Percentiles rank a stretch among this genome's conserved stretches.
Evolutionary conservation across 2,113 vertebrate genomes (phyloP).

Genomic region (Axis porcinus): DNA sequence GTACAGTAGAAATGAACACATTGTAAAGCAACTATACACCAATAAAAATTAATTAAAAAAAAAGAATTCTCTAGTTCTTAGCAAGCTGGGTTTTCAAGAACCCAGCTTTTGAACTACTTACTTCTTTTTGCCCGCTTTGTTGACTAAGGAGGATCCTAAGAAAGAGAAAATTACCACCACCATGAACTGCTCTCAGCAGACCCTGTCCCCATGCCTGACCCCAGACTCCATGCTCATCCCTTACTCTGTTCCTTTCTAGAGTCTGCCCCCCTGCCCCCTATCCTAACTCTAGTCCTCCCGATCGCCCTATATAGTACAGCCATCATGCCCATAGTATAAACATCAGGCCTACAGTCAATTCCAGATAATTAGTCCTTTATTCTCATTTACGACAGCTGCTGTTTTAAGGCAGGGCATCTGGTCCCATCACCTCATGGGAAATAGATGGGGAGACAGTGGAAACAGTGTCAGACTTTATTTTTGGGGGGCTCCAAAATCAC

Average conservation of each 20-base stretch:
- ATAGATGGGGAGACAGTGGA: too few species aligned
- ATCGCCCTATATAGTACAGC: rapidly evolving
- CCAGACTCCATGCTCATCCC: neutral
- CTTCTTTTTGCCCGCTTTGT: neutral
- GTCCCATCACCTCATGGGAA: too few species aligned
- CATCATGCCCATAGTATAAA: rapidly evolving
- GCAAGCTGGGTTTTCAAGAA: neutral
- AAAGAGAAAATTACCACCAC: neutral
- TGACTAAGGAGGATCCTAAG: neutral
- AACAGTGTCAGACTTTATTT: too few species aligned
- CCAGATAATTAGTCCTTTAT: neutral
- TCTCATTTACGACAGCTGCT: neutral
- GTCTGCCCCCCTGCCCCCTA: neutral
- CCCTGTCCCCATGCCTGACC: neutral
- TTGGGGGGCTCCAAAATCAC: too few species aligned
- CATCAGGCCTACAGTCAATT: rapidly evolving
- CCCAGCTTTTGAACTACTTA: neutral
- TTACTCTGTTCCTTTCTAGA: neutral
- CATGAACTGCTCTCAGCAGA: neutral
- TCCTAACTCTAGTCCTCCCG: neutral
- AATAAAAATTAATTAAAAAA: neutral
- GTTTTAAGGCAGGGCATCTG: neutral
- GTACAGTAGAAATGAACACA: neutral
- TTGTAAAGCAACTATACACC: neutral
- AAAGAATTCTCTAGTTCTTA: neutral